Evolutionary conservation across 2,888 invertebrate species (phyloP).

Genomic region (Eristalinus aeneus): DNA sequence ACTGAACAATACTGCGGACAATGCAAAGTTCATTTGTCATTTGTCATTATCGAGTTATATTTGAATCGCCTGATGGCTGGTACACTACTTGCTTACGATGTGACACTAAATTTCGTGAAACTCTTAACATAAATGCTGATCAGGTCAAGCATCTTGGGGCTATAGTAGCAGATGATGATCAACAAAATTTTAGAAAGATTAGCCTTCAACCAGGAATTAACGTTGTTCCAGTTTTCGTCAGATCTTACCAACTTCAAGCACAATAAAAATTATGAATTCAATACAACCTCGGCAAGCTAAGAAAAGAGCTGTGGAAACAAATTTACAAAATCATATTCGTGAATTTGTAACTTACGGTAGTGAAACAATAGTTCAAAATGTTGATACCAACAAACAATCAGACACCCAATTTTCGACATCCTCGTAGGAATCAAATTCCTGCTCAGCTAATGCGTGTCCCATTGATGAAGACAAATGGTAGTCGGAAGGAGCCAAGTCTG

Average conservation of each 20-base stretch:
- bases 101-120: conserved; percentile 77
- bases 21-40: conserved; percentile 76
- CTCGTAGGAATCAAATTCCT: no score
- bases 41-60: conserved; percentile 76
- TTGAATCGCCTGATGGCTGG: conserved; percentile 76
- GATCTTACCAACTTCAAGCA: background rate
- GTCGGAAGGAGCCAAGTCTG: no score
- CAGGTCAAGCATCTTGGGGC: conserved; percentile 76
- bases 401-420: no score
- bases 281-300: background rate
- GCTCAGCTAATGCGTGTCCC: no score
- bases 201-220: background rate
- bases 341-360: conserved; percentile 3
- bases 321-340: conserved; percentile 28
- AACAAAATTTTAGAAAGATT: background rate
- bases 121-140: conserved; percentile 78
- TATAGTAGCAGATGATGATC: conserved; percentile 74
- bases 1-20: conserved; percentile 84
- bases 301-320: background rate
- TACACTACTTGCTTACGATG: conserved; percentile 79
- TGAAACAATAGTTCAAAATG: background rate
- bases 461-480: no score
- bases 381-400: no score
- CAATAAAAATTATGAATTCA: background rate
- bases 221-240: background rate